phyloP scores from a whole-genome alignment of 2,113 vertebrate species.

The Chloropsis cyanopogon region DNA sequence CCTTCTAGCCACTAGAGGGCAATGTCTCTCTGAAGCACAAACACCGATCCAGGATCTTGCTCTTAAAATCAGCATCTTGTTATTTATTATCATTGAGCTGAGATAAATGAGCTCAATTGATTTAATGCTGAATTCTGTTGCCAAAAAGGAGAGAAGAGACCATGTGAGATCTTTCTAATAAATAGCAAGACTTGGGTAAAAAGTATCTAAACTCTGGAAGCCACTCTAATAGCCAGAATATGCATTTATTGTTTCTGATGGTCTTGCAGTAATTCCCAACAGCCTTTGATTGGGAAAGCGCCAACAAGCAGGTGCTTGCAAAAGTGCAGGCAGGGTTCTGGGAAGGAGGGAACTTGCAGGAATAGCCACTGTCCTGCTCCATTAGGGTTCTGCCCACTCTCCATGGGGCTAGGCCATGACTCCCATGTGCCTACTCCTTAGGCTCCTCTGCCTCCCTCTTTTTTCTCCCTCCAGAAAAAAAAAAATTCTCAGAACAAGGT shows the following conservation, averaged over 20 bases:
- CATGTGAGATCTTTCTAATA: conserved; percentile 6
- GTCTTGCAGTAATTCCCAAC: neutral
- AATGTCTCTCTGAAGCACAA: neutral
- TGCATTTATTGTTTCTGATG: neutral
- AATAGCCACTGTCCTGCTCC: neutral
- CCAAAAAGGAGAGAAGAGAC: neutral
- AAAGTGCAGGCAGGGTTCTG: neutral
- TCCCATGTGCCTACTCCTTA: neutral
- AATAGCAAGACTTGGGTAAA: neutral
- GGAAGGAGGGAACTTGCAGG: neutral
- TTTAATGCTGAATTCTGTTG: neutral
- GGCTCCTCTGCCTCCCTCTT: neutral
- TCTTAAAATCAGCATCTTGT: neutral
- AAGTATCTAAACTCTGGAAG: neutral
- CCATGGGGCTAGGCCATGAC: neutral
- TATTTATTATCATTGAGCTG: neutral
- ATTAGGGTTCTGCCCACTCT: neutral
- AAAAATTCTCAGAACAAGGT: neutral
- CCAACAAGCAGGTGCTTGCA: neutral
- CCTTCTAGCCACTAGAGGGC: conserved; percentile 40
- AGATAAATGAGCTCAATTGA: neutral
- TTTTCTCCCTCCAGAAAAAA: neutral
- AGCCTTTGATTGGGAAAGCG: neutral
- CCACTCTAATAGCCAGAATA: neutral
- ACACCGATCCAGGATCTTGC: neutral